Percentiles rank a stretch among this genome's conserved stretches.
These are phyloP conservation scores for Nematopogon swammerdamellus DNA, from an alignment of 2,888 invertebrate species.

Conservation along the genomic window DNA sequence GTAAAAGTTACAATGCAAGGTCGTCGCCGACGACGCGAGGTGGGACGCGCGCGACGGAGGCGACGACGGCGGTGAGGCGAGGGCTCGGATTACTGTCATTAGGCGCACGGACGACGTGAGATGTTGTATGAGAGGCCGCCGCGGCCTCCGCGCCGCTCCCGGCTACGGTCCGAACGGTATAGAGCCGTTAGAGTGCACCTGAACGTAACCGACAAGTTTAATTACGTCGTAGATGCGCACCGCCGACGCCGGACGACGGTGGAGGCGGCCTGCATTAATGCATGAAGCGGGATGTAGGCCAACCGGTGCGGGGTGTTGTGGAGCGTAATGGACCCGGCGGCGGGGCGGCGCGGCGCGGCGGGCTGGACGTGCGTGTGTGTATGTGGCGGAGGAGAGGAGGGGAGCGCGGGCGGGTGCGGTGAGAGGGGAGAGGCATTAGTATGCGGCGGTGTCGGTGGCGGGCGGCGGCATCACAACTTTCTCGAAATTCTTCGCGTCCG, in stretches of 20 bases:
- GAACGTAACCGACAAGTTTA: neutral
- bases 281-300: neutral
- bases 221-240: neutral
- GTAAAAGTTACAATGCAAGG: neutral
- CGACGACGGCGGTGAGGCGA: too few species aligned
- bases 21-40: neutral
- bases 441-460: slow-evolving; percentile 28
- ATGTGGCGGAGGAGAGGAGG: slow-evolving; percentile 13
- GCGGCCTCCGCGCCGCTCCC: too few species aligned
- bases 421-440: slow-evolving; percentile 39
- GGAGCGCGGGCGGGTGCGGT: slow-evolving; percentile 23
- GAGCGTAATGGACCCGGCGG: neutral
- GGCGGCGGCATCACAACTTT: slow-evolving; percentile 43
- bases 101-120: too few species aligned
- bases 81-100: too few species aligned
- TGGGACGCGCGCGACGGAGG: too few species aligned
- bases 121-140: too few species aligned
- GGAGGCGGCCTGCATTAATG: neutral
- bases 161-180: neutral
- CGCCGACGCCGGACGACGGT: neutral
- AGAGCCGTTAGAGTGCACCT: neutral
- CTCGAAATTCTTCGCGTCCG: slow-evolving; percentile 49
- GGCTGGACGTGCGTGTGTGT: too few species aligned
- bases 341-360: slow-evolving; percentile 16
- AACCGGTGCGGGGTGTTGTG: neutral